Evolutionary conservation across 2,113 vertebrate genomes (phyloP).

Genomic region (Atherinomorus stipes): DNA sequence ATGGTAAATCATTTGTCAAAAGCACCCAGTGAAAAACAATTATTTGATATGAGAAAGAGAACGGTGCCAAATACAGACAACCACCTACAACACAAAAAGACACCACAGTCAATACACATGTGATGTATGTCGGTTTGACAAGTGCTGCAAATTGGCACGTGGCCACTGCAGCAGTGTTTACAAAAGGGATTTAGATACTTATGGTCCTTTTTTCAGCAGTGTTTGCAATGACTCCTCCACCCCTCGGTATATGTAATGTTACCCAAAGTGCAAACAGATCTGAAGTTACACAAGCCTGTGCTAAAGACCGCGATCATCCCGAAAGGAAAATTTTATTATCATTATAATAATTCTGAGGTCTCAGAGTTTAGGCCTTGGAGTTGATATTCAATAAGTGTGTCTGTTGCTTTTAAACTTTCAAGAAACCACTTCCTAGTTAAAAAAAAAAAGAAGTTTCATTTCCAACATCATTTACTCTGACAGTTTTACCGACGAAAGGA

Average conservation of each 20-base stretch:
- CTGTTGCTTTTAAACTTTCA: not conserved
- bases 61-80: not conserved
- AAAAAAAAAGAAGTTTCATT: not conserved
- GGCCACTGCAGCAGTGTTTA: slow-evolving; percentile 40
- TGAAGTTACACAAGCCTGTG: slow-evolving; percentile 3
- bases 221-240: slow-evolving; percentile 17
- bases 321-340: not conserved
- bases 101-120: slow-evolving; percentile 2
- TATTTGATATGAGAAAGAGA: not conserved
- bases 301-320: not conserved
- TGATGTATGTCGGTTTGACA: not conserved
- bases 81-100: not conserved
- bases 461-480: slow-evolving; percentile 37
- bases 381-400: slow-evolving; percentile 5
- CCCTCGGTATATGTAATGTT: slow-evolving; percentile 3
- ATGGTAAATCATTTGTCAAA: not conserved
- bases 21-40: not conserved
- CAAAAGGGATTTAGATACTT: slow-evolving; percentile 35
- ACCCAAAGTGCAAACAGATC: slow-evolving; percentile 12
- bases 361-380: not conserved
- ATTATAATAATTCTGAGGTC: not conserved
- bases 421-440: slow-evolving; percentile 24
- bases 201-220: slow-evolving; percentile 11
- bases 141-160: slow-evolving; percentile 34
- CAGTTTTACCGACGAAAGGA: slow-evolving; percentile 56